phyloP scores from a whole-genome alignment of 2,797 vertebrate genomes.

The Ispidina picta region DNA sequence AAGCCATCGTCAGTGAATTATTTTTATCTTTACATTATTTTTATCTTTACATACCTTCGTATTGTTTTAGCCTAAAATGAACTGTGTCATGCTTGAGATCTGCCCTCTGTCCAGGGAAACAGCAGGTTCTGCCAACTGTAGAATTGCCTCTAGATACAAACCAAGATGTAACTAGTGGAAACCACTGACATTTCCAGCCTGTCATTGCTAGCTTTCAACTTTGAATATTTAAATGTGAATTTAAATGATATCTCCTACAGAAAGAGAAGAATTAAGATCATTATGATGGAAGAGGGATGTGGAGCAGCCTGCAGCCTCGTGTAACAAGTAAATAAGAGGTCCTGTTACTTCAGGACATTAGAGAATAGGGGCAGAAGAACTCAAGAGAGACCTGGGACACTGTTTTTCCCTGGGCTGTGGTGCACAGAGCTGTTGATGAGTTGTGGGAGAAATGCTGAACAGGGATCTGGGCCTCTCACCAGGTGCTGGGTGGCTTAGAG shows the following conservation, averaged over 20 bases:
- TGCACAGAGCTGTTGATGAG: not conserved
- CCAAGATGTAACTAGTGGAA: not conserved
- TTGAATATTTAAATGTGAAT: not conserved
- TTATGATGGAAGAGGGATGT: fast-evolving
- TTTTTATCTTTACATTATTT: not conserved
- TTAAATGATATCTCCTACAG: not conserved
- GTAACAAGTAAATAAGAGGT: not conserved
- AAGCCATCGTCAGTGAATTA: not conserved
- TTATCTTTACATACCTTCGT: not conserved
- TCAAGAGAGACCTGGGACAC: not conserved
- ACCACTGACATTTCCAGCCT: not conserved
- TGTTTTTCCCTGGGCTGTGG: not conserved
- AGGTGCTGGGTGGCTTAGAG: not conserved
- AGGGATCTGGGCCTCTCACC: not conserved
- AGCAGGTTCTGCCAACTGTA: not conserved
- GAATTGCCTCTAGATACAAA: not conserved
- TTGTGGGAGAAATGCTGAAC: not conserved
- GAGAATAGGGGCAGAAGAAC: not conserved
- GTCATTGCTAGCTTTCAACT: not conserved
- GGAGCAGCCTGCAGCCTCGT: fast-evolving
- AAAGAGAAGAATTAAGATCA: not conserved
- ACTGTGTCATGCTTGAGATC: not conserved
- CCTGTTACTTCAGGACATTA: not conserved
- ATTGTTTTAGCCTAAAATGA: not conserved
- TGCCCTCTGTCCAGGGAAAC: not conserved